A percentile compares a stretch with the other conserved stretches of the same genome.
phyloP scores from a whole-genome alignment of 2,113 vertebrate genomes.

The Brevimyrus niger region DNA sequence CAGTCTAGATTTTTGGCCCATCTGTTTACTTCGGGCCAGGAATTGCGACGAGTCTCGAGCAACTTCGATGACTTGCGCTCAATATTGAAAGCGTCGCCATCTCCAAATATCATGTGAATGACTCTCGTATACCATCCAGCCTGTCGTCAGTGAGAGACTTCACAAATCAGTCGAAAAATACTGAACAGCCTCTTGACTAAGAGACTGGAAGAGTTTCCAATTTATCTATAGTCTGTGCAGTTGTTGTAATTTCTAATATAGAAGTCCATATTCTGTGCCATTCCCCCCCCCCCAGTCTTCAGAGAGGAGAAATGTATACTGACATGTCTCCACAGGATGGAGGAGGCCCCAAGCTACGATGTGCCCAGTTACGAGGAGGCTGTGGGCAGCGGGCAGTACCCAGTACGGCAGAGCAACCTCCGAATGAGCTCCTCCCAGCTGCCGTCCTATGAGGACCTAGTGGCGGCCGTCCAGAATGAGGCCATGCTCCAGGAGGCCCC shows the following conservation, averaged over 20 bases:
- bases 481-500: conserved; percentile 9
- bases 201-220: not conserved
- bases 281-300: not conserved
- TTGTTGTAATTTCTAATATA: not conserved
- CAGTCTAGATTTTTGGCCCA: not conserved
- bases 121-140: not conserved
- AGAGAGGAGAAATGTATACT: not conserved
- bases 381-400: conserved; percentile 61
- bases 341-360: conserved; percentile 18
- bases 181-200: not conserved
- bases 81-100: not conserved
- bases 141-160: not conserved
- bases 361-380: conserved; percentile 94
- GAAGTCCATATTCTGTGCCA: not conserved
- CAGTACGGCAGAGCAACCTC: conserved; percentile 55
- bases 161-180: not conserved
- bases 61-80: not conserved
- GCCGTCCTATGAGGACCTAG: conserved; percentile 87
- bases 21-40: not conserved
- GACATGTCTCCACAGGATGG: conserved; percentile 27
- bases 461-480: conserved; percentile 58
- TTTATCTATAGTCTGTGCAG: too few species aligned
- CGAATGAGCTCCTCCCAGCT: conserved; percentile 70
- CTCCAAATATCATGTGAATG: not conserved
- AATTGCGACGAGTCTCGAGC: not conserved